Base-by-base conservation (phyloP, 2,113 vertebrate genomes). In the Phylloscopus whistleri region DNA sequence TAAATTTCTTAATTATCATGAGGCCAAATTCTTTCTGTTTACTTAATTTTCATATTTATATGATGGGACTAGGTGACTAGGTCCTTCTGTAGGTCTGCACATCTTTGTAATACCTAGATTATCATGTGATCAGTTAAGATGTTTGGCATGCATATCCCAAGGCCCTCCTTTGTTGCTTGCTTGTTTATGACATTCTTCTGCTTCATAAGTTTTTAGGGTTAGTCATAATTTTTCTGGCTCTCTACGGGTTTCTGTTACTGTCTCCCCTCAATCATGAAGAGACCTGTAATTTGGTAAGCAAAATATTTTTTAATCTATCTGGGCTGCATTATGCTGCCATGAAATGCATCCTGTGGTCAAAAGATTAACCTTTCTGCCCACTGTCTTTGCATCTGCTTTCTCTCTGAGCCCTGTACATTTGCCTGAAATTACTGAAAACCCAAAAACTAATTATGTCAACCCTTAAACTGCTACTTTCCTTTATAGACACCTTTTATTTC, bases 81-180 rank as follows among this genome's bases (percentile, higher is more conserved):
- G 13, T 77, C 31, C 26, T 80, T 3, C 31, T 30, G 9, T n/a
- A 67, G 13, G n/a, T 48, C 26, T 76, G 41, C 59, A 49, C 16
- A 72, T 11, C 16, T 79, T 82, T 51, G 12, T 59, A 33, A 55
- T 56, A 19, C 13, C 60, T 70, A 22, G 22, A 63, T 91, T 63
- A 33, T 13, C 63, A 19, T 39, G 30, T 0, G 0, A 28, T 48
- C 2, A 6, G 2, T 21, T 83, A 37, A 73, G 53, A 12, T 66
- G 3, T 24, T 89, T 72, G 37, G 2, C 13, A 13, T 31, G 16
- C 22, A 19, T 62, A 31, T 28, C 84, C 20, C 4, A 10, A 7
- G 5, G 9, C 28, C 6, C 46, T 88, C 39, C 7, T 58, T 85
- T 55, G 17, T n/a, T 84, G 31, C 23, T n/a, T n/a, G n/a, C n/a